Conservation (phyloP, 2,888 invertebrate genomes). For the Acanthosepion esculentum region DNA sequence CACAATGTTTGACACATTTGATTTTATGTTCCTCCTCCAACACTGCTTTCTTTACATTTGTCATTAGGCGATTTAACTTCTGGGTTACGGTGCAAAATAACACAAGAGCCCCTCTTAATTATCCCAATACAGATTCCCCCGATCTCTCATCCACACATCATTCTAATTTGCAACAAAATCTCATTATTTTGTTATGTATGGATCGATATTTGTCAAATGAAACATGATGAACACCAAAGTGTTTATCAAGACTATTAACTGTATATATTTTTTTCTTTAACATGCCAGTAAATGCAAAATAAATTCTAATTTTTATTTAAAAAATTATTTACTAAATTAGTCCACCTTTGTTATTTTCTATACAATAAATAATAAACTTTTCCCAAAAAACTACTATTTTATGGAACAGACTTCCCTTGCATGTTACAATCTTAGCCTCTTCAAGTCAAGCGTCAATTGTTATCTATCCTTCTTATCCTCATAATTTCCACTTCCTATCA, state of each 20-base stretch:
- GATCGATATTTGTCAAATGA: constrained; percentile 33
- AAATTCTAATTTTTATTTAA: too few species aligned
- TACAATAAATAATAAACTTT: too few species aligned
- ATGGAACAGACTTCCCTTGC: too few species aligned
- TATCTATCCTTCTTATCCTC: too few species aligned
- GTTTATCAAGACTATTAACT: constrained; percentile 5
- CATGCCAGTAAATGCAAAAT: too few species aligned
- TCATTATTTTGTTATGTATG: background rate
- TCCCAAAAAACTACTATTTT: too few species aligned
- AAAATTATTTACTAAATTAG: too few species aligned
- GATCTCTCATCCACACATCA: too few species aligned
- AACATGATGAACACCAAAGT: background rate
- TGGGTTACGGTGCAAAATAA: constrained; percentile 33
- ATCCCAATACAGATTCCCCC: background rate
- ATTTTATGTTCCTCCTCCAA: background rate
- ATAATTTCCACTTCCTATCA: too few species aligned
- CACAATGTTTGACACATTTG: background rate
- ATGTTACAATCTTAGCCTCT: too few species aligned
- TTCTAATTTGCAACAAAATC: background rate
- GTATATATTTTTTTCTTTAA: background rate
- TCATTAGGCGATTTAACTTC: constrained; percentile 33
- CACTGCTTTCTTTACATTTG: background rate
- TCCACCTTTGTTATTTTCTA: too few species aligned
- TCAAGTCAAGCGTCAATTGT: too few species aligned
- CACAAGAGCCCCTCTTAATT: background rate